These are phyloP conservation scores for Clinocottus analis DNA, from an alignment of 2,113 vertebrate genomes.

Conservation along the genomic window DNA sequence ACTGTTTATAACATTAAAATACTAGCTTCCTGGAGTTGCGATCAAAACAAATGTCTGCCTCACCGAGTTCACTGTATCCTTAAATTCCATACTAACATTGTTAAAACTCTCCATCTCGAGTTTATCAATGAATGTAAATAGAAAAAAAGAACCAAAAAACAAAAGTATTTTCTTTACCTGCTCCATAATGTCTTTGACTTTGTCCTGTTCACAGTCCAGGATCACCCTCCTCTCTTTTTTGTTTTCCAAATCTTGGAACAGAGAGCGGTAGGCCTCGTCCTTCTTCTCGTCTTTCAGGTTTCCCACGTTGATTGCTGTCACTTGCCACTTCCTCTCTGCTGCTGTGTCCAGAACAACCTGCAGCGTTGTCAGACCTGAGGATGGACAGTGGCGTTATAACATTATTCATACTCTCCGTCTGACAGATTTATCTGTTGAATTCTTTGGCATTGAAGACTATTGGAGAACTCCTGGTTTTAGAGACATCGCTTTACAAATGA, in stretches of 20 bases:
- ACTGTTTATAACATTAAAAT: neutral
- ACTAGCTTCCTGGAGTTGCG: neutral
- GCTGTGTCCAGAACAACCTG: constrained; percentile 98
- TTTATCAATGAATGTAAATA: neutral
- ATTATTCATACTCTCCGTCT: neutral
- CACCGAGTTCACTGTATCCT: neutral
- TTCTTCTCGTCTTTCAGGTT: constrained; percentile 99
- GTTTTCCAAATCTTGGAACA: constrained; percentile 97
- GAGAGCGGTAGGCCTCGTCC: constrained; percentile 96
- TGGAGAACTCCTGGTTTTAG: neutral
- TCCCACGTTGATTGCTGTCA: constrained; percentile 98
- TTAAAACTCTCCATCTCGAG: neutral
- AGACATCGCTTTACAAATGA: neutral
- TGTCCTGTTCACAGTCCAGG: constrained; percentile 98
- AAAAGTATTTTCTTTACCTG: constrained; percentile 83
- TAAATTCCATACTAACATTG: neutral
- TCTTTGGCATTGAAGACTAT: neutral
- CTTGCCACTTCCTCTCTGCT: constrained; percentile 98
- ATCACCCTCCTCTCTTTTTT: constrained; percentile 98
- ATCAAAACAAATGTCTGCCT: neutral
- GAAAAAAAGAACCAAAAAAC: no score
- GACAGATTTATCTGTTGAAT: neutral
- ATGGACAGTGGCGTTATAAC: neutral
- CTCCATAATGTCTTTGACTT: constrained; percentile 99
- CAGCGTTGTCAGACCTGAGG: constrained; percentile 92